Evolutionary conservation across 1,140 invertebrate genomes (phyloP), one percentile per base, ranked within the genome.

Genomic region (Heliconius hewitsoni): DNA sequence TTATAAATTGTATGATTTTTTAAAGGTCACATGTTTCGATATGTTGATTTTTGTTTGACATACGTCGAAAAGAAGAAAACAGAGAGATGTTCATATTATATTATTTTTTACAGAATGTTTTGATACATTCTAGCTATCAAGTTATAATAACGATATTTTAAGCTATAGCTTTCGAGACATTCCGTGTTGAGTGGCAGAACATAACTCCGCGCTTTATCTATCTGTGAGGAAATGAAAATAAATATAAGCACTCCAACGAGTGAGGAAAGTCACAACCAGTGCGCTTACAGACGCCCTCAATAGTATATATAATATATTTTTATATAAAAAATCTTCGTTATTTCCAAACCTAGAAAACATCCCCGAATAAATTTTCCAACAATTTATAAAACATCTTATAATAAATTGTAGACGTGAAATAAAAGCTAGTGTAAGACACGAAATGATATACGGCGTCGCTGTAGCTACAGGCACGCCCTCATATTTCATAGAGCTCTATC

Each of bases 401-500:
- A 66, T 66, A 30, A 66, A 66, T 66, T 66, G 27, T 30, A 66
- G 30, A 16, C 60, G 60, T 23, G 55, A 57, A 57, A 57, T 57
- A 57, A 57, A 57, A 57, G 55, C n/a, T 23, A 57, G 8, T 57
- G 55, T 30, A 66, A 30, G 60, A 66, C 60, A 66, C 3, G n/a
- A 66, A 30, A 16, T 66, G 60, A 66, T 66, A 66, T 66, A 66
- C 4, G 60, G 27, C 60, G 60, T 30, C 60, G 27, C 60, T 30
- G 60, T 66, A 66, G 11, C 60, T 66, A 66, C 60, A 27, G 27
- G 11, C 60, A 23, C n/a, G 60, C 23, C 23, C 13, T 16, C 60
- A 66, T 30, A 66, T 66, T 66, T 66, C 60, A 66, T 66, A 66
- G 23, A 30, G 23, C 60, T 66, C 27, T 66, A 66, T 66, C 60